Conservation (phyloP, 2,888 invertebrate genomes). For the Coremacera marginata region DNA sequence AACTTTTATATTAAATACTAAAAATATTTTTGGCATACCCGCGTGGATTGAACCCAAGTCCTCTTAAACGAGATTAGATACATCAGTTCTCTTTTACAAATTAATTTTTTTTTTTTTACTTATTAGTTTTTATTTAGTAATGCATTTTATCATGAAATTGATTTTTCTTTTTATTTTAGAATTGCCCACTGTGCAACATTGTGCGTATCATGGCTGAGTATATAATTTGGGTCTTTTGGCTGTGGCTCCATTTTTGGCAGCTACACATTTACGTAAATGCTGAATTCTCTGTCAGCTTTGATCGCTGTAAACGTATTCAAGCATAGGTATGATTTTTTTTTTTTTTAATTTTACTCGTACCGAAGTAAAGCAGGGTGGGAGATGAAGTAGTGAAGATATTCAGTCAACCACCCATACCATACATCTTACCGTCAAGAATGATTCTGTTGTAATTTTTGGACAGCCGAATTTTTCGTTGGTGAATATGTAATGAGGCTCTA, state of each 20-base stretch:
- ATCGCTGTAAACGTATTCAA: no score
- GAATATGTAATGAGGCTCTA: conserved; percentile 49
- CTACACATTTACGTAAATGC: background rate
- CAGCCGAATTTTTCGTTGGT: conserved; percentile 29
- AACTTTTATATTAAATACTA: no score
- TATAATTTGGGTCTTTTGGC: conserved; percentile 4
- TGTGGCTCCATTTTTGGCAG: conserved; percentile 19
- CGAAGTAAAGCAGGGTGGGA: background rate
- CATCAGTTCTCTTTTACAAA: no score
- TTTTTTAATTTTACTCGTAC: background rate
- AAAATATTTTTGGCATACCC: no score
- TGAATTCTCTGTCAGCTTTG: background rate
- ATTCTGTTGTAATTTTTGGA: conserved; percentile 25
- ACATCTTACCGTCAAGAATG: background rate
- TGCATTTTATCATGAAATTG: no score
- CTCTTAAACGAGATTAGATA: no score
- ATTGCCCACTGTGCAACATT: background rate
- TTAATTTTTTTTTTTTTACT: no score
- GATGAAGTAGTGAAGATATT: background rate
- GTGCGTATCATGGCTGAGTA: conserved; percentile 24
- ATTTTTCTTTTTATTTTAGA: no score
- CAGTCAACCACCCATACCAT: background rate
- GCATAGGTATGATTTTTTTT: no score
- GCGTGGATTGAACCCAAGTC: no score
- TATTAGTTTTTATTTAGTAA: no score